Percentiles rank a stretch among this genome's conserved stretches.
Conservation (phyloP, 2,888 invertebrate species). For the Drosophila fulvimacula region DNA sequence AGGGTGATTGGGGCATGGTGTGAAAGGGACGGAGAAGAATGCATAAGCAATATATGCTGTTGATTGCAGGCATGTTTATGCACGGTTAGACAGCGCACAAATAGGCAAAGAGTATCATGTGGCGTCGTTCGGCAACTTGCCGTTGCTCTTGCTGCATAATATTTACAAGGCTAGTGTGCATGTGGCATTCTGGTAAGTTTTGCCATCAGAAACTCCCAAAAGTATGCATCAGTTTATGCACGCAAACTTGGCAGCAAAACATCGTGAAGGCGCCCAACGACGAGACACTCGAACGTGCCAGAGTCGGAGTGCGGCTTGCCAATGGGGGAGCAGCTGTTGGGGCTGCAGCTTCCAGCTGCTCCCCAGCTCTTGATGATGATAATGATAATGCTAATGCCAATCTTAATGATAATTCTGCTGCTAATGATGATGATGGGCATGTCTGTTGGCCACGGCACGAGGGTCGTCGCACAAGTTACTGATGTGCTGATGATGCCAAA, state of each 20-base stretch:
- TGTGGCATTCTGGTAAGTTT: slow-evolving; percentile 64
- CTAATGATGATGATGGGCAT: slow-evolving; percentile 1
- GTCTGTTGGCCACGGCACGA: not conserved
- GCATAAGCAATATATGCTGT: not conserved
- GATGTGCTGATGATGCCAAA: not conserved
- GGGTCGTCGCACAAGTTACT: not conserved
- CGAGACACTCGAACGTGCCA: slow-evolving; percentile 3
- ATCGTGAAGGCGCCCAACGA: slow-evolving; percentile 39
- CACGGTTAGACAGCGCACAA: slow-evolving; percentile 28
- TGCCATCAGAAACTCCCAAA: slow-evolving; percentile 69
- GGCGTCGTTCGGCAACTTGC: slow-evolving; percentile 28
- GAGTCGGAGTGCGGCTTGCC: slow-evolving; percentile 4
- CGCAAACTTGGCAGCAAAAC: slow-evolving; percentile 57
- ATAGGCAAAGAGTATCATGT: slow-evolving; percentile 19
- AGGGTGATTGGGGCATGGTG: not conserved
- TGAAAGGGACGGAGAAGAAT: not conserved
- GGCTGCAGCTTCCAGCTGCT: slow-evolving; percentile 4
- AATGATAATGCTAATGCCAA: slow-evolving; percentile 20
- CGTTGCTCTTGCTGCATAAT: slow-evolving; percentile 18
- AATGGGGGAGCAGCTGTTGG: not conserved
- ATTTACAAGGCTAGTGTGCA: slow-evolving; percentile 57
- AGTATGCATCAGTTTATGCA: slow-evolving; percentile 75
- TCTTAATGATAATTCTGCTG: slow-evolving; percentile 21
- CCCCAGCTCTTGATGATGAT: slow-evolving; percentile 16
- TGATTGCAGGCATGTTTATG: slow-evolving; percentile 15